These are phyloP conservation scores for Eulemur rubriventer DNA, from an alignment of 2,797 vertebrate genomes.

Conservation along the genomic window DNA sequence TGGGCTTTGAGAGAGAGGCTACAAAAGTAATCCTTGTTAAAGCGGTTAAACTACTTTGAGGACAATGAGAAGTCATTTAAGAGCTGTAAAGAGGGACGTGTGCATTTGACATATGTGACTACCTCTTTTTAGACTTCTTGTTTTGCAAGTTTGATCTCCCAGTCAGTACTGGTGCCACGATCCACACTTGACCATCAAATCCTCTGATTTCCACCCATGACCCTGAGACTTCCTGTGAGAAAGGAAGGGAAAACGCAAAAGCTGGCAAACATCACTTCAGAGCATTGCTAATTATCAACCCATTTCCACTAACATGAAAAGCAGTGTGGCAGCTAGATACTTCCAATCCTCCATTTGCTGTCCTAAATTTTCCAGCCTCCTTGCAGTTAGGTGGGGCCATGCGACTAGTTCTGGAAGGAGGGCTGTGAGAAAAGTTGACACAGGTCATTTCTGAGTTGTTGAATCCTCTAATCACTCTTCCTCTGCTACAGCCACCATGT, in stretches of 20 bases:
- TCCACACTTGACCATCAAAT: not conserved
- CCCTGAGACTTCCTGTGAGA: not conserved
- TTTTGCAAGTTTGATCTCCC: not conserved
- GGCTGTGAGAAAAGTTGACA: not conserved
- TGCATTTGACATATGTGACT: not conserved
- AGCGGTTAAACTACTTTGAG: not conserved
- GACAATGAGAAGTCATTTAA: not conserved
- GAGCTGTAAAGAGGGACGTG: not conserved
- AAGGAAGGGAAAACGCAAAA: not conserved
- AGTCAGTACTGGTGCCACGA: not conserved
- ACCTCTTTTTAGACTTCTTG: not conserved
- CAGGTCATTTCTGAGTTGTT: not conserved
- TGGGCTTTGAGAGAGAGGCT: not conserved
- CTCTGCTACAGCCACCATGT: not conserved
- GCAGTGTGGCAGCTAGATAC: not conserved
- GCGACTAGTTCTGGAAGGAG: not conserved
- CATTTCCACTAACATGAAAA: not conserved
- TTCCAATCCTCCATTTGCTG: not conserved
- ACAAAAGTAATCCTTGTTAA: not conserved
- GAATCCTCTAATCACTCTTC: too few species aligned
- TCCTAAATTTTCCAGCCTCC: not conserved
- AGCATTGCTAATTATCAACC: too few species aligned
- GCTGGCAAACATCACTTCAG: not conserved
- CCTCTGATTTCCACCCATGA: not conserved
- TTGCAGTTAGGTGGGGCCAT: not conserved